Percentiles rank a stretch among this genome's conserved stretches.
Evolutionary conservation across 2,888 invertebrate genomes (phyloP).

Genomic region (Clostera curtula): DNA sequence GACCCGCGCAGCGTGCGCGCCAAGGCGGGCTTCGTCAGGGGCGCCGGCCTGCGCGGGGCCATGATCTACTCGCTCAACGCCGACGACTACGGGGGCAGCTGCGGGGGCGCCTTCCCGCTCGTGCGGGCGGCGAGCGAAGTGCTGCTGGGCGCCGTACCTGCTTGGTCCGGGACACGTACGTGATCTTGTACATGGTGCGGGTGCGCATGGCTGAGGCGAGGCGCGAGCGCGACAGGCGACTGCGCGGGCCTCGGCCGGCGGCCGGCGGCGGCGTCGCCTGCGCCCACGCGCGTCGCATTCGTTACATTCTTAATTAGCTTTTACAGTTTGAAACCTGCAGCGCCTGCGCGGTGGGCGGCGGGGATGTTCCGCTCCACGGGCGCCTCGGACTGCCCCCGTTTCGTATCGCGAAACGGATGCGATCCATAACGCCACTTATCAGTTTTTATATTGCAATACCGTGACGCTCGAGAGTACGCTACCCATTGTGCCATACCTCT

Average conservation of each 20-base stretch:
- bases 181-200: constrained; percentile 67
- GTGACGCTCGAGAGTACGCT: too few species aligned
- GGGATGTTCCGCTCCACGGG: constrained; percentile 49
- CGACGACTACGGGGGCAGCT: constrained; percentile 82
- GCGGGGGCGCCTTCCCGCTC: constrained; percentile 45
- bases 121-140: constrained; percentile 14
- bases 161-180: constrained; percentile 59
- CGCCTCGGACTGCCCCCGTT: constrained; percentile 23
- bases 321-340: constrained; percentile 62
- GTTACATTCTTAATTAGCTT: constrained; percentile 55
- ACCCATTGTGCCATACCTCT: too few species aligned
- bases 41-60: constrained; percentile 81
- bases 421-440: too few species aligned
- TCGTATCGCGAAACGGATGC: too few species aligned
- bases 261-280: constrained; percentile 9
- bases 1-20: constrained; percentile 79
- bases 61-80: constrained; percentile 90
- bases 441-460: too few species aligned
- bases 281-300: constrained; percentile 35
- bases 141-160: constrained; percentile 48
- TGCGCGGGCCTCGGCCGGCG: constrained; percentile 6
- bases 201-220: constrained; percentile 11
- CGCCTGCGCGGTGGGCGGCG: too few species aligned
- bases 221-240: constrained; percentile 16
- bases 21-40: constrained; percentile 80